A percentile compares a stretch with the other conserved stretches of the same genome.
These are phyloP conservation scores for Oenanthe oenanthe DNA, from an alignment of 2,113 vertebrate genomes.

Conservation along the genomic window DNA sequence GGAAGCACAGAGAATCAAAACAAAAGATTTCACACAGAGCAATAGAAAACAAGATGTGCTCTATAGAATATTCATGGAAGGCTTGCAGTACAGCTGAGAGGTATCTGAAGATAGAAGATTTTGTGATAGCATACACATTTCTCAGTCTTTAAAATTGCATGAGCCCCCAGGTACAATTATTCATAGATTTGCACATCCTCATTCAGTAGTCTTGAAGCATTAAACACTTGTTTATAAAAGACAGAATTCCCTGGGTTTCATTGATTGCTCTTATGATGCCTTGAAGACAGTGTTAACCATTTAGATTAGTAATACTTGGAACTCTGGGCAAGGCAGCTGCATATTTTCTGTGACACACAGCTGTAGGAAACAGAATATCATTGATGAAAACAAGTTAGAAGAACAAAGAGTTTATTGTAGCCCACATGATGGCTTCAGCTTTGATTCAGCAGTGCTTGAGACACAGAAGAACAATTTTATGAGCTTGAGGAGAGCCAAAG, in stretches of 20 bases:
- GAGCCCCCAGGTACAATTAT: slow-evolving; percentile 21
- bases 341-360: slow-evolving; percentile 52
- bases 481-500: slow-evolving; percentile 12
- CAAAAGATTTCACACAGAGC: slow-evolving; percentile 29
- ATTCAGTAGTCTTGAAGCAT: neutral
- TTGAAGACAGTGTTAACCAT: slow-evolving; percentile 28
- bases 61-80: slow-evolving; percentile 43
- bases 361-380: slow-evolving; percentile 49
- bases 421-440: slow-evolving; percentile 24
- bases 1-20: slow-evolving; percentile 41
- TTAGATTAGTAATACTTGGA: slow-evolving; percentile 38
- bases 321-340: neutral
- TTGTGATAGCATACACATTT: neutral
- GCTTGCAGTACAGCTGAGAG: neutral
- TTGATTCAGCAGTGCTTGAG: slow-evolving; percentile 60
- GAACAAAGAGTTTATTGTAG: slow-evolving; percentile 55
- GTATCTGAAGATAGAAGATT: neutral
- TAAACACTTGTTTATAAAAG: slow-evolving; percentile 46
- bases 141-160: slow-evolving; percentile 26
- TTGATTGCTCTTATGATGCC: slow-evolving; percentile 21
- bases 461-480: slow-evolving; percentile 38
- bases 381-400: slow-evolving; percentile 61
- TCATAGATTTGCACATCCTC: neutral
- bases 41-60: neutral
- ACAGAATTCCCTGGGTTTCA: slow-evolving; percentile 29